phyloP scores from a whole-genome alignment of 2,113 vertebrate species.

The Ifrita kowaldi region DNA sequence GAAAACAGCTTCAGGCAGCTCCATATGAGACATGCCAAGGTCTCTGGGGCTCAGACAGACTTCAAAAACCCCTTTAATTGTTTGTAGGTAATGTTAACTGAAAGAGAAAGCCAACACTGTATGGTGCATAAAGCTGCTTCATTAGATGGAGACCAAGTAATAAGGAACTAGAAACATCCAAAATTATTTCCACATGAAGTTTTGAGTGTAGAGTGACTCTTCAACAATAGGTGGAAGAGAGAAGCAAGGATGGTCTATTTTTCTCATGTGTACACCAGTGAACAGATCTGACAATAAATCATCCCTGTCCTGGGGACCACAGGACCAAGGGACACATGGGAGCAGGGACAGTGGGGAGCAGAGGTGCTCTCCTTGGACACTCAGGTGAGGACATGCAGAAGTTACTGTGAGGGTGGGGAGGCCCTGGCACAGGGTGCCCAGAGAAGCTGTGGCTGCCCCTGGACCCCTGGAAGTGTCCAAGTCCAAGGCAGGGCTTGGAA shows the following conservation, averaged over 20 bases:
- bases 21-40: background rate
- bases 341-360: background rate
- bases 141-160: background rate
- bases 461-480: background rate
- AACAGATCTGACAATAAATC: background rate
- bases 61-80: background rate
- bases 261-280: background rate
- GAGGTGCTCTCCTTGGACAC: rapidly evolving
- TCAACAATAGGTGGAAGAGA: background rate
- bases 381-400: background rate
- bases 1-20: background rate
- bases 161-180: background rate
- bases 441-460: background rate
- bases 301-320: background rate
- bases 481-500: rapidly evolving
- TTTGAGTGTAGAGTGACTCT: background rate
- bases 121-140: background rate
- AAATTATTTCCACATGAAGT: background rate
- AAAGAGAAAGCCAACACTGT: background rate
- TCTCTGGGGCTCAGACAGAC: background rate
- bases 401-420: background rate
- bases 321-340: background rate
- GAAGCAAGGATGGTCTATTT: background rate
- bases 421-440: background rate
- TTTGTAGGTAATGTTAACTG: background rate